Evolutionary conservation across 2,113 vertebrate genomes (phyloP), one percentile per base, ranked within the genome.

Genomic region (Cariama cristata): DNA sequence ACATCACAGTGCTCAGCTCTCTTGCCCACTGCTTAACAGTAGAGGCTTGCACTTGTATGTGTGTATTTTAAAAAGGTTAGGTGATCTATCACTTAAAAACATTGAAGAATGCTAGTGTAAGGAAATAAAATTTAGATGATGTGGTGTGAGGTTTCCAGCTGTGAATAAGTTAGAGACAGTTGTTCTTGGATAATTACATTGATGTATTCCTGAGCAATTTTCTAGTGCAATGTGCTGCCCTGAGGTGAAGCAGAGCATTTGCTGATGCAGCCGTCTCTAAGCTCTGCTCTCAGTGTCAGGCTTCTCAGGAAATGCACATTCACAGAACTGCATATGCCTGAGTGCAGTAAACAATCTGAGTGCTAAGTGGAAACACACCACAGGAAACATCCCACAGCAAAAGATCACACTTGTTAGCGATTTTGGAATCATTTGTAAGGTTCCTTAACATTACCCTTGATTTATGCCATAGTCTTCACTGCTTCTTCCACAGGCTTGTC

Each of bases 381-480:
- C 33, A 88, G 49, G 69, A 95, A 88, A 79, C 8, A 38, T 44
- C 9, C 21, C 7, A 17, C 63, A 58, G 72, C 58, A 60, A 66
- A 89, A 75, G 30, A 68, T 67, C 21, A 20, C 27, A 64, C 88
- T 95, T 95, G n/a, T 71, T 79, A 91, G 83, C 2, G 4, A 47
- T 76, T 86, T 87, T 53, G 3, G 33, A 71, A 72, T 69, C 0
- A 62, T 86, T 84, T 86, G 19, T 76, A 63, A 82, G 18, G 55
- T 67, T 93, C 30, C 5, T 86, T 91, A 73, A 80, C 14, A 38
- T 85, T 81, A 44, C 4, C 6, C 52, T 75, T 94, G 66, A 95
- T 96, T 91, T 94, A 80, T 83, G 45, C 28, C 19, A 14, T 27
- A 94, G 49, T 79, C 66, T 94, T 86, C 58, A 49, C 45, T 71